Conservation (phyloP, 1,140 invertebrate species). For the Lepidurus apus region DNA sequence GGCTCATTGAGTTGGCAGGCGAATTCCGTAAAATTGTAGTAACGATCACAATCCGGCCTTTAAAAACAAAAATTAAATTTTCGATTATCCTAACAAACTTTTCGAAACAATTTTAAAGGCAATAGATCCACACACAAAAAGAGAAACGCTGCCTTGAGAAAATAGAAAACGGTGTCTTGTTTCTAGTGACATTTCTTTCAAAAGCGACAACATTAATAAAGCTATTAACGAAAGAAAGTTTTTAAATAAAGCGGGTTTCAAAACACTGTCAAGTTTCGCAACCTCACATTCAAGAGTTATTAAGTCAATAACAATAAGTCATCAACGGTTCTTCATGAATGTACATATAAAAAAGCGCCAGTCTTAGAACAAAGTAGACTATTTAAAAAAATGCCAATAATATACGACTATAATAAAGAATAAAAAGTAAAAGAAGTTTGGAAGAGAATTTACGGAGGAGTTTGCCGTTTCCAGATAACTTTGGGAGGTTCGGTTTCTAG, state of each 20-base stretch:
- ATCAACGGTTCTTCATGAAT: neutral
- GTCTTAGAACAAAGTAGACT: neutral
- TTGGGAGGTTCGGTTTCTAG: conserved; percentile 84
- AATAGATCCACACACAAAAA: too few species aligned
- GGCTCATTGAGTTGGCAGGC: conserved; percentile 94
- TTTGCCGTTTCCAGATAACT: conserved; percentile 76
- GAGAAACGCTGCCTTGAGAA: too few species aligned
- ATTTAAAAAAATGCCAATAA: conserved; percentile 31
- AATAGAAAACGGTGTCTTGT: too few species aligned
- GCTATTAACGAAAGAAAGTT: too few species aligned
- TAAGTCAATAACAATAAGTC: too few species aligned
- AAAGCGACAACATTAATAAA: too few species aligned
- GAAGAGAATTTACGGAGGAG: conserved; percentile 59
- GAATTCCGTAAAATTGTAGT: conserved; percentile 90
- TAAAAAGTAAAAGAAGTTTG: conserved; percentile 25
- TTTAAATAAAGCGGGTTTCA: too few species aligned
- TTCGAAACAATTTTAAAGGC: too few species aligned
- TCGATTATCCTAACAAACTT: neutral
- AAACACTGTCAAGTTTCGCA: too few species aligned
- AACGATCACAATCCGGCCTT: conserved; percentile 62
- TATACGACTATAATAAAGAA: conserved; percentile 8
- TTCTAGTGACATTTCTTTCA: too few species aligned
- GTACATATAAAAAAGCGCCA: neutral
- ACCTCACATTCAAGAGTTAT: too few species aligned
- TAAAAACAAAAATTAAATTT: conserved; percentile 41